Evolutionary conservation across 2,113 vertebrate genomes (phyloP).

Genomic region (Rana temporaria): DNA sequence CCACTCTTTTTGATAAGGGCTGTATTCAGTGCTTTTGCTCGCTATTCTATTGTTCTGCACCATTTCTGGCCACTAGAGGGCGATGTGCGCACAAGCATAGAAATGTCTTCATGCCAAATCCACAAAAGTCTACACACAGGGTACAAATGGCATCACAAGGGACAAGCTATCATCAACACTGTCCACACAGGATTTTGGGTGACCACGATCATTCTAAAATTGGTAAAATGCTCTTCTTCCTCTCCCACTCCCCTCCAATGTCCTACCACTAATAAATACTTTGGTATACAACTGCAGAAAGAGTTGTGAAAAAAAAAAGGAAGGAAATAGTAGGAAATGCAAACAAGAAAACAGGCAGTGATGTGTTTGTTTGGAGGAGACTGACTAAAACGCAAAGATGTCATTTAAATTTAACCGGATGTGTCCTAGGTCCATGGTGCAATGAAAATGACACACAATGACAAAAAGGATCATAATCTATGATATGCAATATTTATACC

Average conservation of each 20-base stretch:
- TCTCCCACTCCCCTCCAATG: background rate
- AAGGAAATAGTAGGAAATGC: background rate
- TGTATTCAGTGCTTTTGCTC: too few relatives aligned
- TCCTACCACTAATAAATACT: slow-evolving; percentile 27
- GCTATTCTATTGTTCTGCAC: too few relatives aligned
- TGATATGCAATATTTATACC: too few relatives aligned
- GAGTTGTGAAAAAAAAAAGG: slow-evolving; percentile 39
- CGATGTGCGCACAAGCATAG: slow-evolving; percentile 21
- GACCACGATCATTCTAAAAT: slow-evolving; percentile 30
- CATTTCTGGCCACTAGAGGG: slow-evolving; percentile 28
- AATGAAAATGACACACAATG: too few relatives aligned
- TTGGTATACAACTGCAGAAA: background rate
- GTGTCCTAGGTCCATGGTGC: too few relatives aligned
- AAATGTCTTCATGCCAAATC: background rate
- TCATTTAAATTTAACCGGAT: too few relatives aligned
- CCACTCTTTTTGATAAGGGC: too few relatives aligned
- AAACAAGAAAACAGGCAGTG: too few relatives aligned
- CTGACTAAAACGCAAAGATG: too few relatives aligned
- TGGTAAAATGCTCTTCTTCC: slow-evolving; percentile 9
- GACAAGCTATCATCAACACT: slow-evolving; percentile 42
- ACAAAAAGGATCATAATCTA: too few relatives aligned
- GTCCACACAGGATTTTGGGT: slow-evolving; percentile 34
- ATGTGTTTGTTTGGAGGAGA: too few relatives aligned
- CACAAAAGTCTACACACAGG: background rate
- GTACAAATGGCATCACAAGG: background rate